Evolutionary conservation across 2,113 vertebrate genomes (phyloP), one percentile per base, ranked within the genome.

Genomic region (Neopipo cinnamomea): DNA sequence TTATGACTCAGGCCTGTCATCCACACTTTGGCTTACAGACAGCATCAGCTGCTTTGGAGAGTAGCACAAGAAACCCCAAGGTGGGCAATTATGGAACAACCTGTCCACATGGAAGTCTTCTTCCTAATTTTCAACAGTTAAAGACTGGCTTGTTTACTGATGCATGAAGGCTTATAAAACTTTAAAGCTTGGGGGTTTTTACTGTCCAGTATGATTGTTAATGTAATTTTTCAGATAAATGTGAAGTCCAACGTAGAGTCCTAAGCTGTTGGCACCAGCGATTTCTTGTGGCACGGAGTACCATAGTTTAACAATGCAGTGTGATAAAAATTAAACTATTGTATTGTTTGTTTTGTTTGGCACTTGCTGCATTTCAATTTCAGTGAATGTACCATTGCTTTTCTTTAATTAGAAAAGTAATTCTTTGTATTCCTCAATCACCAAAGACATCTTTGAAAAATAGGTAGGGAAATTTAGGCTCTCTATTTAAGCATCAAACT

Each of bases 71-170:
- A 94, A 96, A 92, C 35, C 74, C 80, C 68, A 72, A 47, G 41
- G 73, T 93, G 59, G 79, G 55, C 71, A 92, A 66, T 93, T 96
- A 85, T 30, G 15, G 52, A 94, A 47, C 88, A 77, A 53, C 52
- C 58, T 70, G 42, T 37, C 50, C 55, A 52, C 25, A 22, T 41
- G 37, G 49, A 88, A 95, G 65, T 4, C n/a, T 71, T 87, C 42
- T 66, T 93, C 47, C 63, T 66, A 83, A 68, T 80, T 93, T 59
- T 93, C 46, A 89, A 16, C 31, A 80, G 33, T 70, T 81, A 77
- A 55, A 77, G 46, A 56, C n/a, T 76, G 80, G 25, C 28, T 89
- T 85, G 6, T 41, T 91, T 53, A 37, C n/a, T 74, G 46, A 44
- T 17, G 5, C 31, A 23, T 22, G 28, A 70, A 81, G 66, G 33